These are phyloP conservation scores for Morone saxatilis DNA, from an alignment of 2,113 vertebrate genomes.

Conservation along the genomic window DNA sequence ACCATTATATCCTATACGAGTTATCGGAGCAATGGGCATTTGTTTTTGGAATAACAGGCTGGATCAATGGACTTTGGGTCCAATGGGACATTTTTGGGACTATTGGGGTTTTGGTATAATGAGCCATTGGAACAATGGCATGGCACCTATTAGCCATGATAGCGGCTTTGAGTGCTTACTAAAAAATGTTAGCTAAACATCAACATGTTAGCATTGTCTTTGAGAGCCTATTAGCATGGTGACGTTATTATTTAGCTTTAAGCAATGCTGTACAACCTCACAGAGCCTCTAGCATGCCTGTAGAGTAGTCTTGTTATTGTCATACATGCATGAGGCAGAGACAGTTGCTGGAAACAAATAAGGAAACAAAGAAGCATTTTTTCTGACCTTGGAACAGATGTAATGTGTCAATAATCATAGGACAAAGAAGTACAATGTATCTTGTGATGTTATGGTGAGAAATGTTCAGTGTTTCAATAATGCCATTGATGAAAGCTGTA, in stretches of 20 bases:
- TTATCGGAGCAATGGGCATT: too few relatives aligned
- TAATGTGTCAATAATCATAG: neutral
- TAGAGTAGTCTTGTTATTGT: neutral
- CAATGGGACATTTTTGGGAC: too few relatives aligned
- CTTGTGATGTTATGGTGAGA: neutral
- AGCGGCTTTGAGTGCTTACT: neutral
- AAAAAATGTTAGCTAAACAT: neutral
- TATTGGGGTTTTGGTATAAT: too few relatives aligned
- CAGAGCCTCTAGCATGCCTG: neutral
- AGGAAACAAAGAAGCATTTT: neutral
- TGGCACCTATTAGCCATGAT: neutral
- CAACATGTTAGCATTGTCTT: neutral
- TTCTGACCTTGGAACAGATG: slow-evolving; percentile 41
- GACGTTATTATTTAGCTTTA: neutral
- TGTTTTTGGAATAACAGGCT: too few relatives aligned
- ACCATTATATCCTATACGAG: too few relatives aligned
- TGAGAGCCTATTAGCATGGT: neutral
- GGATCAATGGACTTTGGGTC: too few relatives aligned
- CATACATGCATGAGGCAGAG: neutral
- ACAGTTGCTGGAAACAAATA: neutral
- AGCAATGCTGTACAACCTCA: neutral
- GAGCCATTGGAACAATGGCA: too few relatives aligned
- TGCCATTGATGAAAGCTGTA: neutral
- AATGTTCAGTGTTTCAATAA: neutral
- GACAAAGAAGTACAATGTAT: slow-evolving; percentile 38